Evolutionary conservation across 2,797 vertebrate genomes (phyloP), one percentile per base, ranked within the genome.

Genomic region (Amazonetta brasiliensis): DNA sequence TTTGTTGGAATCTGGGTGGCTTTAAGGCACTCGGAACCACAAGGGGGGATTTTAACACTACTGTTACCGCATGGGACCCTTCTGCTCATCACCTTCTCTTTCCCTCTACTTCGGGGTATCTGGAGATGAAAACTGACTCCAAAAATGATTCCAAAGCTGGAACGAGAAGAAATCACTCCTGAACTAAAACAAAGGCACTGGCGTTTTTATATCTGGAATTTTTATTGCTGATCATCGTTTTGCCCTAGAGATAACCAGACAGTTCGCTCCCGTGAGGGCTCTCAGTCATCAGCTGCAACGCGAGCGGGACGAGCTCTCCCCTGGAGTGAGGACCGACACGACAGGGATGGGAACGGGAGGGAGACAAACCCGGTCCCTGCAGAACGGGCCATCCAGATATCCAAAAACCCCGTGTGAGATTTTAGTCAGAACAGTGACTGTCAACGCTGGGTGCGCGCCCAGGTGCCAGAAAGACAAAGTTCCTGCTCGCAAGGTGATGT

Each of bases 401-500:
- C 73, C 63, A 4, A 7, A 58, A 56, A 6, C 46, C 33, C 62
- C 31, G 2, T 1, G 2, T 6, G 22, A 23, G 67, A 44, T 8
- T 35, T 26, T 35, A 8, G 7, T 15, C 46, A 25, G 37, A 14
- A 52, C 41, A 30, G 37, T 8, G 3, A 4, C 37, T 0, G 6
- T 4, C 11, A 54, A 6, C 2, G 22, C 44, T 4, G 11, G 20
- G 1, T 5, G 18, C 2, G 3, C 20, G 3, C 2, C 48, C 12
- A 4, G 8, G 55, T 3, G 19, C 64, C 8, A 5, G 22, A 16
- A 11, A 18, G 63, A 21, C 3, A 4, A 13, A 33, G 12, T 9
- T 1, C 1, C 10, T 4, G 16, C 44, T 37, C 14, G 2, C 44
- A 2, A 2, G n/a, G 10, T 0, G 25, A 22, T 1, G 78, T 4